Base-by-base conservation (phyloP, 2,113 vertebrate species). In the Onychostoma macrolepis region DNA sequence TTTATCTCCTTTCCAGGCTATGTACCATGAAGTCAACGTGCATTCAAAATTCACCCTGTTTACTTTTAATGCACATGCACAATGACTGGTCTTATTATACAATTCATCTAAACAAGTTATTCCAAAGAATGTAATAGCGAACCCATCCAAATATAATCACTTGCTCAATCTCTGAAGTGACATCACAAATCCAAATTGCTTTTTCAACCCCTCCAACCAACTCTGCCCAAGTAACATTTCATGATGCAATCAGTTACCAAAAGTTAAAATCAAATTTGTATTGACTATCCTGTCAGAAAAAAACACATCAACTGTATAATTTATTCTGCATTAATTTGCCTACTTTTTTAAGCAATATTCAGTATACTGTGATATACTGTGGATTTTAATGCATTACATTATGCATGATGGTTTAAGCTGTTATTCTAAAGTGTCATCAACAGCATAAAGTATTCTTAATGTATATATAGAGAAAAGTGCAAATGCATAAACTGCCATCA, bases 401-500 rank as follows among this genome's bases (percentile, higher is more conserved):
- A 74, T 41, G 71, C n/a, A n/a, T 41, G 69, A n/a, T 74, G 36
- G 1, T 43, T 72, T 43, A 24, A 43, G 38, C 19, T n/a, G 33
- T 45, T 48, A 45, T 45, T 43, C 24, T 75, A 9, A 26, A 75
- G 24, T 26, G 12, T 75, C 21, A 5, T 41, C 10, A 74, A 41
- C 19, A 36, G 50, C 50, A 26, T 61, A 7, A 41, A 30, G 26
- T 4, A 41, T 33, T 75, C 21, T 26, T 56, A 56, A 58, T 58
- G 7, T 21, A 24, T 24, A 38, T 26, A 88, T 19, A 58, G 9
- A 21, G 12, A 41, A 58, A 88, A 87, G 90, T 92, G 91, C 90
- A 92, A 91, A 90, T 83, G 80, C 74, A 90, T 89, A 91, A 93
- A 91, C 90, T 95, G 90, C 90, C 87, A 28, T 58, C 11, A 90